Percentiles rank a stretch among this genome's conserved stretches.
Evolutionary conservation across 2,113 vertebrate species (phyloP).

Genomic region (Xenopus borealis): DNA sequence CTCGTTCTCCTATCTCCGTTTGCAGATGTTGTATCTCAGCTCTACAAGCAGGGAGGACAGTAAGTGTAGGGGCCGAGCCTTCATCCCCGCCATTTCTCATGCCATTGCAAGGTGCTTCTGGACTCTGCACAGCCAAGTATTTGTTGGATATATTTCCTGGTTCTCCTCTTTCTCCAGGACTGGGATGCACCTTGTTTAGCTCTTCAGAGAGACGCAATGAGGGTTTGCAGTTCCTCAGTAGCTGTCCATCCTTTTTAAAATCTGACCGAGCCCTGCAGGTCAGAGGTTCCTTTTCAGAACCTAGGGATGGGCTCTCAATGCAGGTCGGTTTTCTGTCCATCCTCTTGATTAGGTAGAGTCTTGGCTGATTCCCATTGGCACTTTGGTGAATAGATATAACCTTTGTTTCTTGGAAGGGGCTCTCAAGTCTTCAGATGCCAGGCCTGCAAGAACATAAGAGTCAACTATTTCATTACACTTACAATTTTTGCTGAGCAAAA

Average conservation of each 20-base stretch:
- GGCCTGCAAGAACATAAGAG: constrained; percentile 1
- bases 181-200: constrained; percentile 49
- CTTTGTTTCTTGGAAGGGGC: background rate
- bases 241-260: constrained; percentile 70
- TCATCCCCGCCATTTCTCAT: constrained; percentile 54
- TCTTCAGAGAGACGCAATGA: constrained; percentile 50
- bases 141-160: constrained; percentile 80
- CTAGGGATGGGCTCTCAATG: constrained; percentile 63
- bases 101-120: constrained; percentile 50
- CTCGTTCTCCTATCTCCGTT: constrained; percentile 63
- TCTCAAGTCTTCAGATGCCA: constrained; percentile 1
- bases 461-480: background rate
- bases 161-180: constrained; percentile 60
- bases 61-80: constrained; percentile 75
- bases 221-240: constrained; percentile 59
- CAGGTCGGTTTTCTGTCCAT: constrained; percentile 82
- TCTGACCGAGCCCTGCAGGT: constrained; percentile 64
- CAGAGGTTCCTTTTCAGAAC: constrained; percentile 55
- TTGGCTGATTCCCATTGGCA: constrained; percentile 48
- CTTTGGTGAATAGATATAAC: background rate
- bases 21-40: constrained; percentile 53
- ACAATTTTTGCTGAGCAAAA: too few species aligned
- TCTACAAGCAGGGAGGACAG: constrained; percentile 70
- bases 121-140: constrained; percentile 74
- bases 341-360: constrained; percentile 44